phyloP scores from a whole-genome alignment of 2,888 invertebrate species.

The Fragum whitleyi region DNA sequence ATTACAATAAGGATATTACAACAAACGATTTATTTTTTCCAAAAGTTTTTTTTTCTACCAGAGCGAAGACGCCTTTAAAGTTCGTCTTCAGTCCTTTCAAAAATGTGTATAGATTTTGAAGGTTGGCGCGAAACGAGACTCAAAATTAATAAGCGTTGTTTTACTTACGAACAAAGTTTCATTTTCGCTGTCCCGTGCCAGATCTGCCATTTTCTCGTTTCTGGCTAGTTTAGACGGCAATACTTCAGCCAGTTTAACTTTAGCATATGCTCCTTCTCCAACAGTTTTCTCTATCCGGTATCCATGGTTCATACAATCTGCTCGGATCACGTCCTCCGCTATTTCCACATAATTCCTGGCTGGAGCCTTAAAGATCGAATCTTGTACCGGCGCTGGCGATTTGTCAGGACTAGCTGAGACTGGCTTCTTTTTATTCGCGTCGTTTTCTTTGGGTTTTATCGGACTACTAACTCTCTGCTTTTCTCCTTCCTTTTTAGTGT shows the following conservation, averaged over 20 bases:
- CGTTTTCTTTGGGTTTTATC: background rate
- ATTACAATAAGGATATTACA: too few species aligned
- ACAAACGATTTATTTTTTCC: too few species aligned
- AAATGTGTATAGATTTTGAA: too few species aligned
- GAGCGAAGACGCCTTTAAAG: too few species aligned
- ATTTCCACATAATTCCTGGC: conserved; percentile 41
- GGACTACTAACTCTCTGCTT: background rate
- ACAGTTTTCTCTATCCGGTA: conserved; percentile 66
- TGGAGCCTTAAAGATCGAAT: conserved; percentile 42
- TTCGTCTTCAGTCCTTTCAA: too few species aligned
- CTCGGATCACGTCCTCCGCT: conserved; percentile 57
- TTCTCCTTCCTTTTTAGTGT: background rate
- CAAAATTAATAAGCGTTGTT: too few species aligned
- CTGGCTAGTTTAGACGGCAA: conserved; percentile 68
- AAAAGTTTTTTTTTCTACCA: too few species aligned
- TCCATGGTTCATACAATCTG: conserved; percentile 70
- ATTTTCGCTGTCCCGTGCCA: conserved; percentile 37
- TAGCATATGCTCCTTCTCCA: conserved; percentile 75
- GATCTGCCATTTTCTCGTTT: conserved; percentile 58
- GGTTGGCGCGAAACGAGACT: too few species aligned
- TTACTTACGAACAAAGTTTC: conserved; percentile 14
- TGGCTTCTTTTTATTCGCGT: background rate
- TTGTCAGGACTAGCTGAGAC: background rate
- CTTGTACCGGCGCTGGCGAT: background rate
- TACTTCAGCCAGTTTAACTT: conserved; percentile 73